Percentiles rank a stretch among this genome's conserved stretches.
These are phyloP conservation scores for Gallinago media DNA, from an alignment of 2,113 vertebrate genomes.

Conservation along the genomic window DNA sequence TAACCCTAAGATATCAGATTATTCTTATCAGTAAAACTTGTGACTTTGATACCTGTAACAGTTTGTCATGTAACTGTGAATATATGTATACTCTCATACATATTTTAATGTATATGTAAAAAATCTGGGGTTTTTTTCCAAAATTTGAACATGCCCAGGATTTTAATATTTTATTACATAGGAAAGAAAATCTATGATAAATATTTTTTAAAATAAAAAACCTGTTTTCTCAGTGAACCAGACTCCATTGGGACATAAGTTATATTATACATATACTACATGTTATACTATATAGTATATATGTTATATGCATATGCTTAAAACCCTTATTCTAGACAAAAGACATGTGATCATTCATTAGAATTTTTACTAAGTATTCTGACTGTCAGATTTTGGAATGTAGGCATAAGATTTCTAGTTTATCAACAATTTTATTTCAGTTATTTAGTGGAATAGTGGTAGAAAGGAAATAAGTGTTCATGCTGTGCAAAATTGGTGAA, in stretches of 20 bases:
- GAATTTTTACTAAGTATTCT: background rate
- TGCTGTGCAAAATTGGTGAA: background rate
- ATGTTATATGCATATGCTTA: background rate
- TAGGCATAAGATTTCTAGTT: conserved; percentile 15
- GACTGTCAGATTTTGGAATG: background rate
- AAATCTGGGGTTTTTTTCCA: background rate
- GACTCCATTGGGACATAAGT: background rate
- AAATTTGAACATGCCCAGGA: background rate
- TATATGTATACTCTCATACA: background rate
- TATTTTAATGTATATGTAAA: background rate
- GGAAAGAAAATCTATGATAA: fast-evolving
- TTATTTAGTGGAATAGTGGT: background rate
- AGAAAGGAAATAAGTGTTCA: background rate
- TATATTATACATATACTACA: background rate
- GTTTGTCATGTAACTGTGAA: background rate
- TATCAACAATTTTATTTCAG: conserved; percentile 4
- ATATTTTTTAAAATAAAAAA: background rate
- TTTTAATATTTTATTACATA: background rate
- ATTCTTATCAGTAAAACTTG: background rate
- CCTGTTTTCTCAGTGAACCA: background rate
- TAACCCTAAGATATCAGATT: background rate
- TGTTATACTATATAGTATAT: background rate
- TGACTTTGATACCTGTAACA: background rate
- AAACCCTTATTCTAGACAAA: background rate
- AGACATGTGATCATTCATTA: background rate